Evolutionary conservation across 2,797 vertebrate genomes (phyloP), one percentile per base, ranked within the genome.

Genomic region (Leuciscus waleckii): DNA sequence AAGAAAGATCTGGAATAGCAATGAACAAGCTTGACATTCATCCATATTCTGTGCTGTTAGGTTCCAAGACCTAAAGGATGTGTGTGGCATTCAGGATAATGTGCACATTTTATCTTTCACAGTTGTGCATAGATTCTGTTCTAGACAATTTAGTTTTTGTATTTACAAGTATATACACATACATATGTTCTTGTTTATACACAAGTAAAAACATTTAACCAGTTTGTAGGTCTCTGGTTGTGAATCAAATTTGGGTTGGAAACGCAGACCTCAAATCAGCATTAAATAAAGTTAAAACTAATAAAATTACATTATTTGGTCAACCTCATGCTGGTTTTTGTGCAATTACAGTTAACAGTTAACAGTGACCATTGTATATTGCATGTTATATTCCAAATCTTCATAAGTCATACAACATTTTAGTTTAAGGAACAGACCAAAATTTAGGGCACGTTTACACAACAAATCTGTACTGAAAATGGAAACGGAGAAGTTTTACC

Each of bases 11-110:
- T 43, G 54, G 79, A 76, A 75, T 80, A 58, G 39, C 78, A 85
- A 85, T 85, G 69, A 85, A 73, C 21, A 41, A 35, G 56, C 76
- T 49, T 85, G 84, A 85, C 43, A 73, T 85, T 85, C 83, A 79
- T 58, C 76, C 76, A 39, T 43, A 73, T 73, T 79, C 4, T 78
- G 19, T 16, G 58, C 32, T 1, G 35, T 32, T 21, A 78, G 67
- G 75, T 46, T 78, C 3, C 1, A 0, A 84, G 49, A 78, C 74
- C n/a, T 84, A 17, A 84, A 69, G n/a, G n/a, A 84, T 73, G 37
- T 23, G n/a, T 70, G 65, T 71, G 79, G 23, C 51, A 43, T 56
- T 86, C 39, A 58, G 73, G 82, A 43, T 56, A 84, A 84, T 70
- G 49, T 16, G 5, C 79, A 77, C 16, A 77, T 77, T 56, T 76